Percentiles rank a stretch among this genome's conserved stretches.
phyloP scores from a whole-genome alignment of 64 coral and sea anemone species.

The Porites australiensis region DNA sequence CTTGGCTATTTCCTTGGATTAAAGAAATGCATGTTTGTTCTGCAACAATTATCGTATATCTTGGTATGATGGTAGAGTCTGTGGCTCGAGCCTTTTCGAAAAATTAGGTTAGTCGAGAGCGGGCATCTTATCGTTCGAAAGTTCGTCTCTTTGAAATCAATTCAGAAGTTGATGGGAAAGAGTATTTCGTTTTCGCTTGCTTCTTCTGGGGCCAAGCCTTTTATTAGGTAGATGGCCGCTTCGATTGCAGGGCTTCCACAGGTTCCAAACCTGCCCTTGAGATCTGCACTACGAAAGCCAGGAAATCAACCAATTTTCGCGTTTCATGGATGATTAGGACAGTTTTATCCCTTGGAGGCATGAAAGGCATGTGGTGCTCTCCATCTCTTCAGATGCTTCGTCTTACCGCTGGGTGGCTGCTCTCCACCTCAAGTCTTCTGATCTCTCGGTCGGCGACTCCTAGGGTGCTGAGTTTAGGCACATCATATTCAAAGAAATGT shows the following conservation, averaged over 20 bases:
- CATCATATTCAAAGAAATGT: slow-evolving; percentile 47
- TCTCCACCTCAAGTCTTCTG: background rate
- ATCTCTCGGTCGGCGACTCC: slow-evolving; percentile 35
- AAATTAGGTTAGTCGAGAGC: background rate
- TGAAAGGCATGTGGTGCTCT: slow-evolving; percentile 2
- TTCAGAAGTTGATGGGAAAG: slow-evolving; percentile 5
- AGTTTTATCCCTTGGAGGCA: slow-evolving; percentile 51
- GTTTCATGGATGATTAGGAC: slow-evolving; percentile 41
- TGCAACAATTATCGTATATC: background rate
- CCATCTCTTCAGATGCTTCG: slow-evolving; percentile 25
- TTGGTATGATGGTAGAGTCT: background rate
- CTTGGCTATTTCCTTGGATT: slow-evolving; percentile 16
- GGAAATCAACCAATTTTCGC: slow-evolving; percentile 34
- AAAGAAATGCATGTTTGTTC: background rate
- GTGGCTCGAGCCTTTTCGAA: background rate
- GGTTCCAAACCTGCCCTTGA: background rate
- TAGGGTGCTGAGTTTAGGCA: slow-evolving; percentile 28
- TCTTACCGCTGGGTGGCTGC: slow-evolving; percentile 18
- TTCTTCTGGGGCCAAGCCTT: no score
- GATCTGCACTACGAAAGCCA: background rate
- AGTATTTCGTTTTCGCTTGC: no score
- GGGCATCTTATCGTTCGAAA: background rate
- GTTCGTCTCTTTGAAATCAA: background rate
- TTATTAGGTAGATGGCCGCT: no score
- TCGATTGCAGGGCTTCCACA: background rate